phyloP scores from a whole-genome alignment of 2,797 vertebrate genomes.

The Allobates femoralis region DNA sequence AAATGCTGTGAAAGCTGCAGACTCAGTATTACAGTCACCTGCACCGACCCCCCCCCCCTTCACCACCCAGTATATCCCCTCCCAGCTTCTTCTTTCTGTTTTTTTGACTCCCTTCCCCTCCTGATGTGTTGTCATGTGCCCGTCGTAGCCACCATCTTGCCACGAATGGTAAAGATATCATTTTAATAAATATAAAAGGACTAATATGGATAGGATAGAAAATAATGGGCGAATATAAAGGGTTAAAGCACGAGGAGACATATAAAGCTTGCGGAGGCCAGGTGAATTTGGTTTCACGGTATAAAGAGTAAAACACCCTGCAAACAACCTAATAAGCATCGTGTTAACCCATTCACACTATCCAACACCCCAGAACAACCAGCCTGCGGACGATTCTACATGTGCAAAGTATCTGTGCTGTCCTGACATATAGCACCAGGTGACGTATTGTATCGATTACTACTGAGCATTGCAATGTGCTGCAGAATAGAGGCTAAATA shows the following conservation, averaged over 20 bases:
- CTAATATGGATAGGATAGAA: not conserved
- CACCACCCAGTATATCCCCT: not conserved
- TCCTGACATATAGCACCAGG: too few species aligned
- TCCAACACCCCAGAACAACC: not conserved
- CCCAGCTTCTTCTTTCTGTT: not conserved
- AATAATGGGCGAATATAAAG: not conserved
- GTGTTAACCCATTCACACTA: not conserved
- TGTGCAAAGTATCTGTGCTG: not conserved
- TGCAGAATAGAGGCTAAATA: not conserved
- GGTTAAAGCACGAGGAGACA: not conserved
- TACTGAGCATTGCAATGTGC: not conserved
- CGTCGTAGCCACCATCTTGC: not conserved
- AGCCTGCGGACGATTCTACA: not conserved
- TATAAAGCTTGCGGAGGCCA: not conserved
- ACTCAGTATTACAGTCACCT: not conserved
- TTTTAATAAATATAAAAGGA: too few species aligned
- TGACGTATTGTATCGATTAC: too few species aligned
- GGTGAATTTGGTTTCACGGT: not conserved
- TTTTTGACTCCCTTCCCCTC: not conserved
- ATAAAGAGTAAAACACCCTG: not conserved
- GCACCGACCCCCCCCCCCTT: not conserved
- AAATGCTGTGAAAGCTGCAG: not conserved
- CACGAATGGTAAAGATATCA: not conserved
- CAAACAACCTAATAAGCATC: not conserved
- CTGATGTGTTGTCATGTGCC: not conserved